Conservation (phyloP, 2,888 invertebrate species). For the Cheilosia variabilis region DNA sequence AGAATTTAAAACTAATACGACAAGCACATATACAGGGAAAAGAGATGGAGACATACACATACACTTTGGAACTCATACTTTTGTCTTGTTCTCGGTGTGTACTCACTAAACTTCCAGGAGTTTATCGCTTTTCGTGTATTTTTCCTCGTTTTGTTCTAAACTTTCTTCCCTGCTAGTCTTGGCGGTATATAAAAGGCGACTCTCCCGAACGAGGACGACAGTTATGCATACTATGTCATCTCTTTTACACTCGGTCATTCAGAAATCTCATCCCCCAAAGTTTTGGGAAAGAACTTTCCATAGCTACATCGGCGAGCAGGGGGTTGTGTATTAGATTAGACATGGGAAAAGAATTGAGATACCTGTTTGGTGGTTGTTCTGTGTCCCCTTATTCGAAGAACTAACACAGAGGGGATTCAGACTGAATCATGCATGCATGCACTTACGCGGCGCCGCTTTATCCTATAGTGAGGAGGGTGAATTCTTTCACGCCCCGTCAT, state of each 20-base stretch:
- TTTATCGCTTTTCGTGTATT: slow-evolving; percentile 61
- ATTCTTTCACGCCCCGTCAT: slow-evolving; percentile 18
- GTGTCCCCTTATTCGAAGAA: slow-evolving; percentile 22
- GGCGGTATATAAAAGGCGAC: not conserved
- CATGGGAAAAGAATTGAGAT: slow-evolving; percentile 42
- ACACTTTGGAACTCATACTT: slow-evolving; percentile 41
- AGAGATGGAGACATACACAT: slow-evolving; percentile 58
- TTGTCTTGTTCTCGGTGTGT: slow-evolving; percentile 58
- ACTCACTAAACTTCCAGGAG: slow-evolving; percentile 64
- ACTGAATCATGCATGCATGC: slow-evolving; percentile 70
- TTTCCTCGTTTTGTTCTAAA: slow-evolving; percentile 55
- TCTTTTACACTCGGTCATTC: slow-evolving; percentile 42
- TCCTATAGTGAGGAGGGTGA: slow-evolving; percentile 43
- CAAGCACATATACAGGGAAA: slow-evolving; percentile 41
- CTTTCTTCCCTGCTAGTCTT: slow-evolving; percentile 34
- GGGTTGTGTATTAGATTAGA: slow-evolving; percentile 33
- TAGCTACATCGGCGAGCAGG: slow-evolving; percentile 10
- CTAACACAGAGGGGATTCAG: slow-evolving; percentile 55
- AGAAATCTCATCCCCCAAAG: slow-evolving; percentile 20
- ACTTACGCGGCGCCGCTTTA: slow-evolving; percentile 64
- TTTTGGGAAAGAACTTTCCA: slow-evolving; percentile 9
- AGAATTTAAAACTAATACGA: slow-evolving; percentile 61
- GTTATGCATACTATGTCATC: slow-evolving; percentile 20
- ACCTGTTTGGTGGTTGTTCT: slow-evolving; percentile 67
- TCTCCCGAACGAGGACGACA: slow-evolving; percentile 3